A percentile compares a stretch with the other conserved stretches of the same genome.
Evolutionary conservation across 92 coral and sea anemone genomes (phyloP).

Genomic region (Pocillopora meandrina): DNA sequence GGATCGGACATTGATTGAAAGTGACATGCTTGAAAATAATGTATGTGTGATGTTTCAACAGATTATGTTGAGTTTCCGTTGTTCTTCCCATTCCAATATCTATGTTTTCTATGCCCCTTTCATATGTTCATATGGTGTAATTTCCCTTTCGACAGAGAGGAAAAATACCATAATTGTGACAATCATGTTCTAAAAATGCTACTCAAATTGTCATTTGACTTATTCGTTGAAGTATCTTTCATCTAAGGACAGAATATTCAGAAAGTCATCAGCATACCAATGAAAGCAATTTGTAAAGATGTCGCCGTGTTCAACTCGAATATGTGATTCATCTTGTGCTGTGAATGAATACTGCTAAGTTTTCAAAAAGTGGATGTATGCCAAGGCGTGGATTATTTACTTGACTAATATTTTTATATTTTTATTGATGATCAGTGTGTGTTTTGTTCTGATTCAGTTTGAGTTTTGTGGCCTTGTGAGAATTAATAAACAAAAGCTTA

Average conservation of each 20-base stretch:
- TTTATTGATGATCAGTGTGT: slow-evolving; percentile 8
- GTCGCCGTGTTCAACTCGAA: background rate
- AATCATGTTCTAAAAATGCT: background rate
- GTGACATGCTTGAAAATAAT: background rate
- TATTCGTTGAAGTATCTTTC: slow-evolving; percentile 7
- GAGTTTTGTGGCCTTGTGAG: slow-evolving; percentile 37
- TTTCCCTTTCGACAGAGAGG: background rate
- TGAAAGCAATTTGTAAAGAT: slow-evolving; percentile 12
- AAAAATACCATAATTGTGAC: slow-evolving; percentile 10
- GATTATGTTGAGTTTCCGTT: background rate
- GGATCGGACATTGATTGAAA: background rate
- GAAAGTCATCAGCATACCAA: background rate
- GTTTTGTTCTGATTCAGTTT: slow-evolving; percentile 40
- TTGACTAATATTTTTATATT: slow-evolving; percentile 35
- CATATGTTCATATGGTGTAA: background rate
- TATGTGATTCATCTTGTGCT: background rate
- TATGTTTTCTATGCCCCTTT: background rate
- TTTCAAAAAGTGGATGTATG: background rate
- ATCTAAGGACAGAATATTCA: slow-evolving; percentile 3
- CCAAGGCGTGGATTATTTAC: slow-evolving; percentile 8
- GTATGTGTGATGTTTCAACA: background rate
- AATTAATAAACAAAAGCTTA: slow-evolving; percentile 22
- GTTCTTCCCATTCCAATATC: background rate
- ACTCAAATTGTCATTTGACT: background rate
- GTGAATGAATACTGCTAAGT: background rate